These are phyloP conservation scores for Amphimedon queenslandica DNA, from an alignment of 37 sponge, comb jelly and placozoan species.

Conservation along the genomic window DNA sequence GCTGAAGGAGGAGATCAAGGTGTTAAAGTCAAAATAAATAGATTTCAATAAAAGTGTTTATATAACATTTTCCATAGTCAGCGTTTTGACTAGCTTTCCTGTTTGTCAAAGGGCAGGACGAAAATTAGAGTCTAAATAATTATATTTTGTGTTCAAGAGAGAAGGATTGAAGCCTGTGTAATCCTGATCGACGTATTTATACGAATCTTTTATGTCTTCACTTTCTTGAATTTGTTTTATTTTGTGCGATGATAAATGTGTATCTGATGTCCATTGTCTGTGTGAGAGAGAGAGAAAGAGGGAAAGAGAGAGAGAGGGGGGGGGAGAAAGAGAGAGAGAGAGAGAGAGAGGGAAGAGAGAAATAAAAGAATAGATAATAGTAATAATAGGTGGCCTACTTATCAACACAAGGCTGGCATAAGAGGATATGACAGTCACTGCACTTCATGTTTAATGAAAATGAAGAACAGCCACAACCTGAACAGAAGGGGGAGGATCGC, in stretches of 20 bases:
- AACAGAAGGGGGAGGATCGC: too few relatives aligned
- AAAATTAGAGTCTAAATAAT: slow-evolving; percentile 78
- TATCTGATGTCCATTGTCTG: not conserved
- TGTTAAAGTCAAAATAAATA: too few relatives aligned
- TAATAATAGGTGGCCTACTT: not conserved
- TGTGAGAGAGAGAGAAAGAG: not conserved
- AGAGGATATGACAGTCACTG: slow-evolving; percentile 1
- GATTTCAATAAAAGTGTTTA: too few relatives aligned
- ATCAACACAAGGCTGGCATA: too few relatives aligned
- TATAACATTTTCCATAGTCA: not conserved
- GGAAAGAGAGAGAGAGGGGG: not conserved
- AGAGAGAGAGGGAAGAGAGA: not conserved
- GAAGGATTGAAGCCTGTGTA: slow-evolving; percentile 37
- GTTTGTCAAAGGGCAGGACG: slow-evolving; percentile 31
- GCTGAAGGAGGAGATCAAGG: too few relatives aligned
- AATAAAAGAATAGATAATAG: not conserved
- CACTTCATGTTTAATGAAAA: too few relatives aligned
- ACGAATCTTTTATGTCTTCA: too few relatives aligned
- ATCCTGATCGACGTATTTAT: slow-evolving; percentile 47
- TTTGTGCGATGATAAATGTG: not conserved
- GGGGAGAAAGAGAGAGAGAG: not conserved
- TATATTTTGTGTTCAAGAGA: slow-evolving; percentile 29
- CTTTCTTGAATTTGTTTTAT: not conserved
- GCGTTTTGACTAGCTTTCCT: not conserved
- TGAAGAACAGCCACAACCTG: too few relatives aligned